Base-by-base conservation (phyloP, 2,888 invertebrate genomes). In the Melanotus villosus region DNA sequence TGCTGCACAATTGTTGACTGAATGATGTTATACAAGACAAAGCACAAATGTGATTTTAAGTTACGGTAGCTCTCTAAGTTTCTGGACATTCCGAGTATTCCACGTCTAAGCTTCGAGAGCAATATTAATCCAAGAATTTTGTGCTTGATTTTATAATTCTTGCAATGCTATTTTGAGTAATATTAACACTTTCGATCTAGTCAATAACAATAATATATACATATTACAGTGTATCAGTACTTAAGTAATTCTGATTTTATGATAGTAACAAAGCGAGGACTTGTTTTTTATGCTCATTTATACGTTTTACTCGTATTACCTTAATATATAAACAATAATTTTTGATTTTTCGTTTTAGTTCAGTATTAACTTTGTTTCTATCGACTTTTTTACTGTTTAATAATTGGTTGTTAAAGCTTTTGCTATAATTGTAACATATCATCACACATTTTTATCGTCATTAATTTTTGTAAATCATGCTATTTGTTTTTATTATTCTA, bases 401-500 rank as follows among this genome's bases (percentile, higher is more conserved):
- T 52, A 52, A 23, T 26, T 43, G 41, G 34, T 57, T 57, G 45
- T 65, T 56, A 47, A 45, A 57, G 65, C 65, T 64, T 64, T 64
- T 65, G 65, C 65, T 65, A 45, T 34, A 41, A 56, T 57, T 65
- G 56, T 57, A 65, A 65, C 65, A 65, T 65, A 65, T 65, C 64
- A 64, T 52, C 52, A 52, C 32, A 18, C 34, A 58, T 41, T 26
- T 58, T 26, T 58, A 5, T 43, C 19, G n/a, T 32, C 32, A 34
- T 56, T 18, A 6, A 52, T 3, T 32, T 18, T 32, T 16, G 0
- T 47, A 47, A 12, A 47, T 23, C 47, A 47, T 52, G 10, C 30
- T 32, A 34, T 32, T 2, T 52, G 23, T 6, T 12, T n/a, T 32
- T 52, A 10, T 52, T n/a, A n/a, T 52, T 52, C 10, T 12, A 32